Evolutionary conservation across 1,140 invertebrate species (phyloP).

Genomic region (Conopomorpha cramerella): DNA sequence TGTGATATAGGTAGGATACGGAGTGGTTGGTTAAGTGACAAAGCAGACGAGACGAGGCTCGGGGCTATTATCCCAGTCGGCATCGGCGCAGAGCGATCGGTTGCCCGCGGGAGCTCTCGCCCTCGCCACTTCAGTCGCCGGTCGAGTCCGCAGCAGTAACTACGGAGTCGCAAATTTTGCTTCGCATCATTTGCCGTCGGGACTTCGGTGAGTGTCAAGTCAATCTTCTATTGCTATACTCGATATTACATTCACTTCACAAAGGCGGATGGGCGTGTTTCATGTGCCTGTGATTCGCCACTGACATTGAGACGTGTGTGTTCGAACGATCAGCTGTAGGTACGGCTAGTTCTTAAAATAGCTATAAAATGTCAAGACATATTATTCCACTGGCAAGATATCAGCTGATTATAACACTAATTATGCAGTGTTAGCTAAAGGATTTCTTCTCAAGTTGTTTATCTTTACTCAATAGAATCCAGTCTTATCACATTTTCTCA

Average conservation of each 20-base stretch:
- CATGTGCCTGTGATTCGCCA: too few relatives aligned
- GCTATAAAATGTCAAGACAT: constrained; percentile 48
- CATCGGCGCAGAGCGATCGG: constrained; percentile 47
- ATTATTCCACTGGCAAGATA: constrained; percentile 40
- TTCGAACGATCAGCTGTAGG: constrained; percentile 47
- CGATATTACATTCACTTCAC: too few relatives aligned
- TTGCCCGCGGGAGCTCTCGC: constrained; percentile 35
- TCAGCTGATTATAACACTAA: constrained; percentile 48
- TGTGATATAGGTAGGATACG: constrained; percentile 46
- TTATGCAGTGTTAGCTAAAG: constrained; percentile 50
- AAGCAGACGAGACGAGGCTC: constrained; percentile 47
- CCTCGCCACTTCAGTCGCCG: constrained; percentile 46
- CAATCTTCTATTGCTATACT: too few relatives aligned
- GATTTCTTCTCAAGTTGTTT: constrained; percentile 15
- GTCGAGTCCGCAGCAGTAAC: constrained; percentile 54
- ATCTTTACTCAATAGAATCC: too few relatives aligned
- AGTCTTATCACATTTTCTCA: too few relatives aligned
- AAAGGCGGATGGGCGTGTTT: too few relatives aligned
- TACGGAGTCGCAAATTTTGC: constrained; percentile 51
- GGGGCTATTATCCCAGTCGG: constrained; percentile 54
- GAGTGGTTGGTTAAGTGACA: constrained; percentile 51
- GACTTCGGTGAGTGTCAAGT: constrained; percentile 49
- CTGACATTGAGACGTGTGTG: constrained; percentile 59
- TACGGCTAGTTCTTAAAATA: constrained; percentile 49
- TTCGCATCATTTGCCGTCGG: constrained; percentile 51